phyloP scores from a whole-genome alignment of 2,888 invertebrate species.

The Troides helena region DNA sequence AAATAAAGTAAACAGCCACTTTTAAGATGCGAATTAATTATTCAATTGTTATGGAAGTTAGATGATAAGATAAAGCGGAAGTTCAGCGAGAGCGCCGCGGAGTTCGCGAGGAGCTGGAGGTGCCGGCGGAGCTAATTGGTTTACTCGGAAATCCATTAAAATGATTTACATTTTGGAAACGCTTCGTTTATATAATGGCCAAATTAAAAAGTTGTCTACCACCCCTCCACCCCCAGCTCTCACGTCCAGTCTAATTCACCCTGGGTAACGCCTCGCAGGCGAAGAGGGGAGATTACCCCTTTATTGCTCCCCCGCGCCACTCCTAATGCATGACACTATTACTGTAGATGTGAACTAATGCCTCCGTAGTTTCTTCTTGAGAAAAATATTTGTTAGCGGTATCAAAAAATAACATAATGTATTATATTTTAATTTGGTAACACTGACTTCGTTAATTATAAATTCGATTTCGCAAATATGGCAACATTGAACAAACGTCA shows the following conservation, averaged over 20 bases:
- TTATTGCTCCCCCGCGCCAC: conserved; percentile 67
- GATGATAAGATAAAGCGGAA: too few relatives aligned
- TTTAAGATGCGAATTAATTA: too few relatives aligned
- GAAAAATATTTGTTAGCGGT: conserved; percentile 45
- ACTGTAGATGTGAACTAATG: conserved; percentile 64
- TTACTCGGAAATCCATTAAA: conserved; percentile 25
- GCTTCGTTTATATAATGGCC: conserved; percentile 16
- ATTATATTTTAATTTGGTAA: too few relatives aligned
- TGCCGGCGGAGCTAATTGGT: conserved; percentile 1
- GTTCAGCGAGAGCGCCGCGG: too few relatives aligned
- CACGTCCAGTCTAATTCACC: conserved; percentile 45
- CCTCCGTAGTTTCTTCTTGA: conserved; percentile 57
- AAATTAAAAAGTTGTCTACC: conserved; percentile 28
- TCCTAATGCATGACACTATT: conserved; percentile 75
- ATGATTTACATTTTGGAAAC: conserved; percentile 22
- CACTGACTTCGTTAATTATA: too few relatives aligned
- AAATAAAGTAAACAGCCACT: too few relatives aligned
- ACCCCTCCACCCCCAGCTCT: conserved; percentile 32
- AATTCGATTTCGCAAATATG: too few relatives aligned
- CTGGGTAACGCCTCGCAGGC: conserved; percentile 46
- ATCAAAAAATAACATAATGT: background rate
- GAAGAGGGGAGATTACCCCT: conserved; percentile 70
- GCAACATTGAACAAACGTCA: too few relatives aligned
- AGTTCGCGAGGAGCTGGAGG: too few relatives aligned
- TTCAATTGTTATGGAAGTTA: too few relatives aligned